These are phyloP conservation scores for Lepus timidus DNA, from an alignment of 2,113 vertebrate species.

Conservation along the genomic window DNA sequence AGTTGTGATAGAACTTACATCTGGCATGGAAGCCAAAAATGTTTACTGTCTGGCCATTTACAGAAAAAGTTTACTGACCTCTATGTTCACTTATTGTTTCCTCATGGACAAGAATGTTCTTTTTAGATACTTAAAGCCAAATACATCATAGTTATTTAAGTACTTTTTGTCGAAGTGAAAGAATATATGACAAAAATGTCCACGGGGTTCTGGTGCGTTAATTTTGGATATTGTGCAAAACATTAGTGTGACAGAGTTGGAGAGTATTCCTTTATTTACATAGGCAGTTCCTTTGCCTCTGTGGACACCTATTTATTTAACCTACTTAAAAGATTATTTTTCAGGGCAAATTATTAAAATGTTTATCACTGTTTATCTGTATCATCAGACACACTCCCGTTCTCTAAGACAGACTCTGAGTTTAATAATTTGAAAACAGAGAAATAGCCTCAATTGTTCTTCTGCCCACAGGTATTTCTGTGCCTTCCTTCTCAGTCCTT, in stretches of 20 bases:
- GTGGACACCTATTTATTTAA: slow-evolving; percentile 20
- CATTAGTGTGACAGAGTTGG: not conserved
- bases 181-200: not conserved
- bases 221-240: not conserved
- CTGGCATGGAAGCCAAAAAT: slow-evolving; percentile 25
- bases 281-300: not conserved
- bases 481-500: slow-evolving; percentile 49
- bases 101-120: not conserved
- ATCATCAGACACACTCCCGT: not conserved
- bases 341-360: not conserved
- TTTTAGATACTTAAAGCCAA: slow-evolving; percentile 41
- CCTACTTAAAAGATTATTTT: not conserved
- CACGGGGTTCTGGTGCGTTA: not conserved
- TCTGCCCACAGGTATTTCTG: not conserved
- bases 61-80: not conserved
- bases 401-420: not conserved
- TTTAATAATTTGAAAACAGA: slow-evolving; percentile 63
- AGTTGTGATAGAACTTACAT: slow-evolving; percentile 13
- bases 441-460: slow-evolving; percentile 47
- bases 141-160: not conserved
- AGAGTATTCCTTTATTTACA: slow-evolving; percentile 40
- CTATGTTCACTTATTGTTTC: not conserved
- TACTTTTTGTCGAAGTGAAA: not conserved
- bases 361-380: slow-evolving; percentile 5
- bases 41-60: slow-evolving; percentile 40